Percentiles rank a stretch among this genome's conserved stretches.
These are phyloP conservation scores for Chinchilla lanigera DNA, from an alignment of 2,113 vertebrate genomes.

Conservation along the genomic window DNA sequence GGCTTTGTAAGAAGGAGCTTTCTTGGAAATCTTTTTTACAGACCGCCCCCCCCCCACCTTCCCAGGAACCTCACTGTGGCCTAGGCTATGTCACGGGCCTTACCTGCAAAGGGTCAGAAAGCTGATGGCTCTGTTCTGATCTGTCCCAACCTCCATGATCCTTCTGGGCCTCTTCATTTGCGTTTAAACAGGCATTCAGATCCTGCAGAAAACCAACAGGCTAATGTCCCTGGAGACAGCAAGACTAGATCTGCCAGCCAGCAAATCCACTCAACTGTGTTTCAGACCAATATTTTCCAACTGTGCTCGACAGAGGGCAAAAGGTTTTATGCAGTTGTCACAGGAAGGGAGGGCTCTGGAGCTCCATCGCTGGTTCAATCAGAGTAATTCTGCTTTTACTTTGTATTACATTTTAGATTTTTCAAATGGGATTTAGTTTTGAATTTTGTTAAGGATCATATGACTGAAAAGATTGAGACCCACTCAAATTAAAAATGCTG, in stretches of 20 bases:
- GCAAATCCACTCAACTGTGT: constrained; percentile 56
- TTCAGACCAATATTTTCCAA: constrained; percentile 63
- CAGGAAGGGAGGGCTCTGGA: neutral
- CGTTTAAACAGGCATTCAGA: constrained; percentile 29
- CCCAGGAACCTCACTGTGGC: neutral
- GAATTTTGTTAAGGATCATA: constrained; percentile 18
- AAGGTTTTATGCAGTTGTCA: constrained; percentile 2
- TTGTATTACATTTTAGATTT: constrained; percentile 26
- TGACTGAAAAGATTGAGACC: neutral
- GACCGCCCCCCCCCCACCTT: no score
- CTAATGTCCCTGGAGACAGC: constrained; percentile 63
- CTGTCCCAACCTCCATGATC: neutral
- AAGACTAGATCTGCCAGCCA: constrained; percentile 34
- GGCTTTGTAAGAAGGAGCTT: constrained; percentile 49
- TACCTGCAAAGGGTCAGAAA: neutral
- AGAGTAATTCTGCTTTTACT: constrained; percentile 43
- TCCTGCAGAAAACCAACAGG: constrained; percentile 50
- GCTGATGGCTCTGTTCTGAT: neutral
- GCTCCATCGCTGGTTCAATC: neutral
- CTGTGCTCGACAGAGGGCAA: constrained; percentile 62
- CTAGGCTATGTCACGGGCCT: neutral
- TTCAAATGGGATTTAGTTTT: neutral
- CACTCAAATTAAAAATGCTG: constrained; percentile 14
- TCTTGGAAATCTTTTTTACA: constrained; percentile 50
- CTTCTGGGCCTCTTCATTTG: neutral